Conservation (phyloP, 2,888 invertebrate species). For the Limnephilus auricula region DNA sequence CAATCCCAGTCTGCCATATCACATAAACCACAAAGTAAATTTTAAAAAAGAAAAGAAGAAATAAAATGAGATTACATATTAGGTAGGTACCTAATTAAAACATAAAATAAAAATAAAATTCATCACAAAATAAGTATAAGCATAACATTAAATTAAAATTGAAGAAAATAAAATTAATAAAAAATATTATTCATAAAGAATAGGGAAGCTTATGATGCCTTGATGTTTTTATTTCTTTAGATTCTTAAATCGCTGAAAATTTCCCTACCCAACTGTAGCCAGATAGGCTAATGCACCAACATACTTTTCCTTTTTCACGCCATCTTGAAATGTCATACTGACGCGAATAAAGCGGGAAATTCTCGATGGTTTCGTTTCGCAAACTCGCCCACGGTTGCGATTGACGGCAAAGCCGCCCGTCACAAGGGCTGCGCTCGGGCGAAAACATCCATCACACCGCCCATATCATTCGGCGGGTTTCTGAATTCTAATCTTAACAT, state of each 20-base stretch:
- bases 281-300: background rate
- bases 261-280: background rate
- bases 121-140: too few species aligned
- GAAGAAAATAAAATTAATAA: too few species aligned
- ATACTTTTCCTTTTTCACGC: background rate
- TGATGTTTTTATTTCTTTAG: background rate
- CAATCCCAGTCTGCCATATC: too few species aligned
- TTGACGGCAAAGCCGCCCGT: background rate
- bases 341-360: background rate
- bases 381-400: background rate
- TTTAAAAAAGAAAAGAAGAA: too few species aligned
- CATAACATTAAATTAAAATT: too few species aligned
- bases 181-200: too few species aligned
- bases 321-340: background rate
- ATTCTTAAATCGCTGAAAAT: background rate
- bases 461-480: constrained; percentile 4
- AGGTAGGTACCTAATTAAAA: too few species aligned
- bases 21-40: too few species aligned
- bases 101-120: too few species aligned
- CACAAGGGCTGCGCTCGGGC: background rate
- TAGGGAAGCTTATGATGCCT: too few species aligned
- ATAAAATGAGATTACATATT: too few species aligned
- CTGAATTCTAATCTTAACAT: background rate
- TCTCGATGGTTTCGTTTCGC: background rate
- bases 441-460: constrained; percentile 28